These are phyloP conservation scores for Cephus rjabovi DNA, from an alignment of 2,888 invertebrate species.

Conservation along the genomic window DNA sequence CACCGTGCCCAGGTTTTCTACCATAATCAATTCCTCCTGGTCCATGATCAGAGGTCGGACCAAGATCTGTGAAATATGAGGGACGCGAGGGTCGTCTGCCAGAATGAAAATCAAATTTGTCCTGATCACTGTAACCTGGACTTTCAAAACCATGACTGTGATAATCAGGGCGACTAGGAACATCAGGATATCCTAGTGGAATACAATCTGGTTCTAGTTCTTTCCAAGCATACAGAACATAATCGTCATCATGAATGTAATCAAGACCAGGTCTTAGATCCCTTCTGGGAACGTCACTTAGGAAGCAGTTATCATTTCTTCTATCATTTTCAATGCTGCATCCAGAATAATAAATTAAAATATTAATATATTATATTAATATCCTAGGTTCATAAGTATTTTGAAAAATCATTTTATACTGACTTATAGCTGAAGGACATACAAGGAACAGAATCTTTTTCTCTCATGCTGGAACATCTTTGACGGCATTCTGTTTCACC, in stretches of 20 bases:
- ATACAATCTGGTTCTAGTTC: conserved; percentile 79
- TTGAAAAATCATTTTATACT: conserved; percentile 12
- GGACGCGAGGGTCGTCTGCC: not conserved
- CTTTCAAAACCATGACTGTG: not conserved
- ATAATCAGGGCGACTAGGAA: not conserved
- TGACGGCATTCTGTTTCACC: conserved; percentile 75
- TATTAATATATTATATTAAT: conserved; percentile 3
- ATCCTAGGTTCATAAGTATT: not conserved
- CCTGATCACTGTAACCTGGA: not conserved
- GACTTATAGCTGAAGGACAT: conserved; percentile 82
- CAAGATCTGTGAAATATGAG: not conserved
- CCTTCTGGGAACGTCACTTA: conserved; percentile 82
- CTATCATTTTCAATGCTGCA: conserved; percentile 31
- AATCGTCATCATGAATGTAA: conserved; percentile 76
- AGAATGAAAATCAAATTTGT: not conserved
- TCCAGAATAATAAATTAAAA: not conserved
- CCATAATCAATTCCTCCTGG: not conserved
- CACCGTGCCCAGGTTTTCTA: not conserved
- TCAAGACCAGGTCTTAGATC: conserved; percentile 81
- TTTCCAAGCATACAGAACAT: conserved; percentile 84
- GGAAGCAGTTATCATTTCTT: conserved; percentile 75
- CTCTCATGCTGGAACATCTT: conserved; percentile 69
- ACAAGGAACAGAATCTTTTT: conserved; percentile 75
- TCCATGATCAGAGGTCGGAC: conserved; percentile 12
- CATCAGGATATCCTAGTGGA: not conserved